Evolutionary conservation across 2,113 vertebrate species (phyloP).

Genomic region (Heteronetta atricapilla): DNA sequence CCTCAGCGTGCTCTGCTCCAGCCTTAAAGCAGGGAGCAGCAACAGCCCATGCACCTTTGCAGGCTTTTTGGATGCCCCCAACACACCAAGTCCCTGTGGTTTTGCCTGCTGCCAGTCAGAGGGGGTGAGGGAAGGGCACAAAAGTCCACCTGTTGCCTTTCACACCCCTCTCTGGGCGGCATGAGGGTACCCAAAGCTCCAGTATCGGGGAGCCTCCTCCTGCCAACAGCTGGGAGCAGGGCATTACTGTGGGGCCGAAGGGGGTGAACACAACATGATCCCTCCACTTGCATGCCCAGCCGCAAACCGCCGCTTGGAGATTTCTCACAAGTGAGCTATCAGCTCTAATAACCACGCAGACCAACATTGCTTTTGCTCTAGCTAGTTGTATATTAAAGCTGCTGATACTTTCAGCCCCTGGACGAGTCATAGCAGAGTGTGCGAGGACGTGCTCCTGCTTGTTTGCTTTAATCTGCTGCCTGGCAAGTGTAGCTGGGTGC

Average conservation of each 20-base stretch:
- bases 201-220: too few relatives aligned
- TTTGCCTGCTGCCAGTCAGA: too few relatives aligned
- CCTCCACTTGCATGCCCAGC: not conserved
- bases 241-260: not conserved
- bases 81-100: too few relatives aligned
- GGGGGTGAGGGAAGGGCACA: not conserved
- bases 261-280: not conserved
- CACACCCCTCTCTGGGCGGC: too few relatives aligned
- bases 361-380: not conserved
- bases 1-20: not conserved
- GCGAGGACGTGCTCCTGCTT: fast-evolving
- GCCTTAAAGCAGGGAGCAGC: too few relatives aligned
- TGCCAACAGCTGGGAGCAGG: too few relatives aligned
- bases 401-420: not conserved
- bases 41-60: too few relatives aligned
- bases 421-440: not conserved
- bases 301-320: not conserved
- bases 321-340: not conserved
- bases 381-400: not conserved
- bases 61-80: not conserved
- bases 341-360: not conserved
- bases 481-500: not conserved
- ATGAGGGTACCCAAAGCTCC: too few relatives aligned
- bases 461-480: constrained; percentile 10
- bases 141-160: fast-evolving